These are phyloP conservation scores for Rhea pennata DNA, from an alignment of 2,113 vertebrate species.

Conservation along the genomic window DNA sequence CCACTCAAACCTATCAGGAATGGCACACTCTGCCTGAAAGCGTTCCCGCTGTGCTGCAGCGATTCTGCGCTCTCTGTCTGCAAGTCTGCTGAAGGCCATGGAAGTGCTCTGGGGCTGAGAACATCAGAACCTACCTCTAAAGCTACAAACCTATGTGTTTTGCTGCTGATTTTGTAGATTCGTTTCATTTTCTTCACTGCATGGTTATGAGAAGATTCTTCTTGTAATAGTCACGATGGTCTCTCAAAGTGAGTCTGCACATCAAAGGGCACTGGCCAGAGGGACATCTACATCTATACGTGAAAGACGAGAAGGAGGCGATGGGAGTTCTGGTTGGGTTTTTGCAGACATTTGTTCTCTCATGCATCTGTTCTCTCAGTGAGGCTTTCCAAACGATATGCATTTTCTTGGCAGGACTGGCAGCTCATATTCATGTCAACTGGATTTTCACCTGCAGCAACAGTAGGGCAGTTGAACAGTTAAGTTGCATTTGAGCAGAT, in stretches of 20 bases:
- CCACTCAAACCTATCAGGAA: not conserved
- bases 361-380: fast-evolving
- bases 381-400: not conserved
- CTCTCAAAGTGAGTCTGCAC: not conserved
- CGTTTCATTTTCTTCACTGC: not conserved
- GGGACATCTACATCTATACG: not conserved
- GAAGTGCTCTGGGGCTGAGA: not conserved
- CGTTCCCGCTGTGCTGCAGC: not conserved
- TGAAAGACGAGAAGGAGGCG: not conserved
- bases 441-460: not conserved
- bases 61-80: not conserved
- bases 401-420: not conserved
- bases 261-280: not conserved
- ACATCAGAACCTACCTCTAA: not conserved
- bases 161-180: not conserved
- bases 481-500: not conserved
- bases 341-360: not conserved
- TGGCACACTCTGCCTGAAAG: not conserved
- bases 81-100: not conserved
- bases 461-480: not conserved
- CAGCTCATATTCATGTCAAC: not conserved
- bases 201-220: not conserved
- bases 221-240: not conserved
- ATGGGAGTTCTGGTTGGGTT: not conserved
- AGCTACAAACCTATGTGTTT: not conserved